phyloP scores from a whole-genome alignment of 2,113 vertebrate species.

The Saccopteryx leptura region DNA sequence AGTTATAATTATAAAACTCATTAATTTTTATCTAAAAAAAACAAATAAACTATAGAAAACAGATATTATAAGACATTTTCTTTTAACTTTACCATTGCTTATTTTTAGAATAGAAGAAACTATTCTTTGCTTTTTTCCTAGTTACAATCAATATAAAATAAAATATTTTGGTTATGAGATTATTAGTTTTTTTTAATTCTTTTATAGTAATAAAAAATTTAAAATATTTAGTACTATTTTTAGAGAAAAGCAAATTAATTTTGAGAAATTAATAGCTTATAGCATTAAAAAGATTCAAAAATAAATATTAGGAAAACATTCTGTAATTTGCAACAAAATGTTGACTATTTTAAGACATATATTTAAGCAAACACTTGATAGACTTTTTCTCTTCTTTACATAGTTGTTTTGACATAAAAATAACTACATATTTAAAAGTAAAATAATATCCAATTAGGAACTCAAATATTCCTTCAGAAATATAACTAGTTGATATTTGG shows the following conservation, averaged over 20 bases:
- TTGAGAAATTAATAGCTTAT: background rate
- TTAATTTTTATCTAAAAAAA: background rate
- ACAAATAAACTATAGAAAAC: background rate
- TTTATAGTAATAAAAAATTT: background rate
- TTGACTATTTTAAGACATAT: slow-evolving; percentile 7
- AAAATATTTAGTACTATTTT: background rate
- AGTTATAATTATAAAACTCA: slow-evolving; percentile 11
- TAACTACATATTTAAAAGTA: background rate
- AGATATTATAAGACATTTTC: background rate
- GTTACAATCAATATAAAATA: background rate
- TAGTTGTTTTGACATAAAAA: background rate
- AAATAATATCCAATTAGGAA: background rate
- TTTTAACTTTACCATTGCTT: background rate
- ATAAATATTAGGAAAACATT: background rate
- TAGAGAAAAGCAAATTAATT: background rate
- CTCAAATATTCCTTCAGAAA: slow-evolving; percentile 13
- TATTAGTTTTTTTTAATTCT: background rate
- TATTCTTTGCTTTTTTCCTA: background rate
- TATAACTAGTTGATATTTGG: background rate
- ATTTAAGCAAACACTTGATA: background rate
- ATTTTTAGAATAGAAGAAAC: background rate
- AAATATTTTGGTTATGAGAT: background rate
- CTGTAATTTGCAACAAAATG: slow-evolving; percentile 1
- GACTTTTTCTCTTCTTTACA: background rate
- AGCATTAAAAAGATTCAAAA: background rate